phyloP scores from a whole-genome alignment of 2,888 invertebrate genomes.

The Rhodophaea formosa region DNA sequence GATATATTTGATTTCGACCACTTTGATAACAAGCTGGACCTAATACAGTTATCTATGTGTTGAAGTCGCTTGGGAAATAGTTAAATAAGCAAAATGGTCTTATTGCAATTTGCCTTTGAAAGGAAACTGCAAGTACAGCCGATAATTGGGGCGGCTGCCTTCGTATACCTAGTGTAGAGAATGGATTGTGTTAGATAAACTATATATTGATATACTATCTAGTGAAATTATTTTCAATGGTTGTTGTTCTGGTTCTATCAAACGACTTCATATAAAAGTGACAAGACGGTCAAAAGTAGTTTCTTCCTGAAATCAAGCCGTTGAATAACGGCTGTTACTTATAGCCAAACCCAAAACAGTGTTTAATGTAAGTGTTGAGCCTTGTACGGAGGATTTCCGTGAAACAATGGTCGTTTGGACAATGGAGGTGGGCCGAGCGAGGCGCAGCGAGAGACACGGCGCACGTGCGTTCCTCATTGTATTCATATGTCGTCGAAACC shows the following conservation, averaged over 20 bases:
- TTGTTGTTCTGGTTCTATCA: background rate
- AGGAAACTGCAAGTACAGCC: background rate
- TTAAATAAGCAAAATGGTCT: background rate
- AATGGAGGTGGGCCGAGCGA: conserved; percentile 55
- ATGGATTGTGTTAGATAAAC: background rate
- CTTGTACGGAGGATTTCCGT: conserved; percentile 66
- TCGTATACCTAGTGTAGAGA: background rate
- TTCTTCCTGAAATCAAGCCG: background rate
- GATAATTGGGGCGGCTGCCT: background rate
- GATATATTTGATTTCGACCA: conserved; percentile 51
- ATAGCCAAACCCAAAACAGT: conserved; percentile 41
- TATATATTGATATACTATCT: no score
- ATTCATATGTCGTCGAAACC: conserved; percentile 50
- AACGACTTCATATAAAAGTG: background rate
- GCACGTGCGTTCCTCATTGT: conserved; percentile 73
- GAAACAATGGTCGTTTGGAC: conserved; percentile 70
- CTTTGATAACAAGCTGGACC: conserved; percentile 29
- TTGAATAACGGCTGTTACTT: background rate
- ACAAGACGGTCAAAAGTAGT: background rate
- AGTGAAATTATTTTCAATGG: no score
- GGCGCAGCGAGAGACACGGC: conserved; percentile 41
- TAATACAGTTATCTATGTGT: conserved; percentile 25
- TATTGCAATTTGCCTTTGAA: background rate
- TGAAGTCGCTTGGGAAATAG: background rate
- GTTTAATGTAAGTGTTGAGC: conserved; percentile 62